Percentiles rank a stretch among this genome's conserved stretches.
phyloP scores from a whole-genome alignment of 2,888 invertebrate species.

The Campoplex capitator region DNA sequence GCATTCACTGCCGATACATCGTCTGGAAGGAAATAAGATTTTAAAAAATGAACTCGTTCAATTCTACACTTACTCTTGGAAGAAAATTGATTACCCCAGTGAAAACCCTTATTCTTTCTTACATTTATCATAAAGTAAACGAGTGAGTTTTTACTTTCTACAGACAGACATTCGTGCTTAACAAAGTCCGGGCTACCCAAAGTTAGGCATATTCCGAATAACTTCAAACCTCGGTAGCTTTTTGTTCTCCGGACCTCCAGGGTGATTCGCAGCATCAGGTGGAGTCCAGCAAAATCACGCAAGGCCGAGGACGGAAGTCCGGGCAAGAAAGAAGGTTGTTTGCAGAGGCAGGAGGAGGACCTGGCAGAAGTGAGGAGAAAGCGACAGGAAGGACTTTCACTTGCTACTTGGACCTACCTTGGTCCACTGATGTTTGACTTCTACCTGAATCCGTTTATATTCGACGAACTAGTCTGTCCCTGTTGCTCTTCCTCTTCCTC shows the following conservation, averaged over 20 bases:
- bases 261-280: constrained; percentile 1
- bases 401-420: constrained; percentile 29
- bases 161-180: neutral
- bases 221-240: neutral
- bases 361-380: constrained; percentile 1
- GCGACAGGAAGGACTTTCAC: constrained; percentile 4
- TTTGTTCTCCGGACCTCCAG: constrained; percentile 2
- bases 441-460: constrained; percentile 81
- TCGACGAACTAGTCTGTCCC: constrained; percentile 56
- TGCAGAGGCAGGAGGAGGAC: neutral
- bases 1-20: neutral
- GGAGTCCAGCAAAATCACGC: neutral
- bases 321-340: constrained; percentile 25
- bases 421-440: constrained; percentile 81
- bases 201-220: neutral
- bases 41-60: neutral
- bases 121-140: neutral
- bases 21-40: neutral
- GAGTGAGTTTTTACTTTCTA: neutral
- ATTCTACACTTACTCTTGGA: neutral
- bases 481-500: neutral
- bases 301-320: neutral
- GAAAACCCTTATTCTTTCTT: neutral
- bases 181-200: neutral
- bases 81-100: neutral